Evolutionary conservation across 2,888 invertebrate genomes (phyloP).

Genomic region (Tiliacea aurago): DNA sequence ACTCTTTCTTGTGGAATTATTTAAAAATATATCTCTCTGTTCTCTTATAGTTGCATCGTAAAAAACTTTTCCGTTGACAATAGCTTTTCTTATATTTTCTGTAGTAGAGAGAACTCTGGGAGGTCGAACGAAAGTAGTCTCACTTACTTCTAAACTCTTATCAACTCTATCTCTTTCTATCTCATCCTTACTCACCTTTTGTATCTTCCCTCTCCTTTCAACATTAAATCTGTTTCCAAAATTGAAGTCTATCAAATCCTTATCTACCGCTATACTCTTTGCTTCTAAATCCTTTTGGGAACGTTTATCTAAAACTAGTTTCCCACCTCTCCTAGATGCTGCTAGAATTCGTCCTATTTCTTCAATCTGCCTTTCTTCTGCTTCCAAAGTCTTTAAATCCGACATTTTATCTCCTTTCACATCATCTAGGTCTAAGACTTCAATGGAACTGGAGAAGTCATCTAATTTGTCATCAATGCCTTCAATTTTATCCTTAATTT

Average conservation of each 20-base stretch:
- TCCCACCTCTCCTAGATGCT: conserved; percentile 82
- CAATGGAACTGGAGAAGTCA: conserved; percentile 84
- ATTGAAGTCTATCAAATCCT: conserved; percentile 81
- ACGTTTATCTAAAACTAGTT: conserved; percentile 83
- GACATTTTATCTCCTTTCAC: conserved; percentile 80
- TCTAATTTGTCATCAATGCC: conserved; percentile 86
- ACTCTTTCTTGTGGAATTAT: conserved; percentile 76
- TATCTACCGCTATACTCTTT: conserved; percentile 82
- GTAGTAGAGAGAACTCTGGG: conserved; percentile 85
- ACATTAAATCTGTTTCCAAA: conserved; percentile 83
- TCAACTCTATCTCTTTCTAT: conserved; percentile 82
- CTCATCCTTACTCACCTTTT: conserved; percentile 86
- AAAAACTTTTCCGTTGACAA: conserved; percentile 87
- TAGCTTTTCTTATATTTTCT: conserved; percentile 85
- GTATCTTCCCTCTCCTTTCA: conserved; percentile 83
- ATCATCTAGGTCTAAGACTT: conserved; percentile 87
- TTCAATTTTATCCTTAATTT: conserved; percentile 77
- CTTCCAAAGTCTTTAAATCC: conserved; percentile 84
- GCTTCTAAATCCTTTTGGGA: conserved; percentile 84
- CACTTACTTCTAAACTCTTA: conserved; percentile 86
- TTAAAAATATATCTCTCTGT: conserved; percentile 76
- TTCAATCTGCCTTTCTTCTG: conserved; percentile 88
- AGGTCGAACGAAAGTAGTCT: conserved; percentile 85
- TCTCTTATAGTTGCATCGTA: conserved; percentile 87
- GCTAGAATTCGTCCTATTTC: conserved; percentile 87